Evolutionary conservation across 2,888 invertebrate species (phyloP).

Genomic region (Lycia hirtaria): DNA sequence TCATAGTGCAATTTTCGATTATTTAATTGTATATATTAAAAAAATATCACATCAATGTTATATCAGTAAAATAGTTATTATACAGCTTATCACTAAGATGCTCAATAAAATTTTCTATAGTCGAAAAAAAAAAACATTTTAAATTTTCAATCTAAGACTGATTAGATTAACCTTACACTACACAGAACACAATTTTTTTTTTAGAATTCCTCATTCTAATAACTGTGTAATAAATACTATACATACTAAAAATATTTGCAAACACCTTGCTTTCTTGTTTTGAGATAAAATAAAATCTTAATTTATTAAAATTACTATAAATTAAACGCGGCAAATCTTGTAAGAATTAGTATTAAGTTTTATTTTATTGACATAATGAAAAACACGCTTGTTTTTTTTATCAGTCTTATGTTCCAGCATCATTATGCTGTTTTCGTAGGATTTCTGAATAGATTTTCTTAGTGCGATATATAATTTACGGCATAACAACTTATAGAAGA

Average conservation of each 20-base stretch:
- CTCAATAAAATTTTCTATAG: slow-evolving; percentile 57
- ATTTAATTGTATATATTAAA: not conserved
- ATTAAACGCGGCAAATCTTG: too few species aligned
- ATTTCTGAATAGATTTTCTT: too few species aligned
- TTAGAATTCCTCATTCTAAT: slow-evolving; percentile 1
- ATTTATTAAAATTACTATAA: not conserved
- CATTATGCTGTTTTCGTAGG: too few species aligned
- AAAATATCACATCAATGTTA: not conserved
- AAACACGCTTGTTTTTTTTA: too few species aligned
- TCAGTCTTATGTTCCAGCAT: too few species aligned
- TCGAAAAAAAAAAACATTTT: slow-evolving; percentile 48
- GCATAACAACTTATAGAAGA: too few species aligned
- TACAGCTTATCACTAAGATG: slow-evolving; percentile 59
- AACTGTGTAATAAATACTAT: not conserved
- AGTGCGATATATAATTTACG: too few species aligned
- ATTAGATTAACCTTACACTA: slow-evolving; percentile 72
- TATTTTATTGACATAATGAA: too few species aligned
- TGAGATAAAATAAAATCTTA: not conserved
- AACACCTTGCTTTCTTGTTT: not conserved
- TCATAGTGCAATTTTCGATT: slow-evolving; percentile 6
- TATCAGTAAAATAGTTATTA: slow-evolving; percentile 23
- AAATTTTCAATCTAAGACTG: slow-evolving; percentile 79
- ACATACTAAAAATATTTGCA: not conserved
- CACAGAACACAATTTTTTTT: slow-evolving; percentile 40
- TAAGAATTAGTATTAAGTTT: too few species aligned